A percentile compares a stretch with the other conserved stretches of the same genome.
Conservation (phyloP, 2,888 invertebrate genomes). For the Drosophila subquinaria region DNA sequence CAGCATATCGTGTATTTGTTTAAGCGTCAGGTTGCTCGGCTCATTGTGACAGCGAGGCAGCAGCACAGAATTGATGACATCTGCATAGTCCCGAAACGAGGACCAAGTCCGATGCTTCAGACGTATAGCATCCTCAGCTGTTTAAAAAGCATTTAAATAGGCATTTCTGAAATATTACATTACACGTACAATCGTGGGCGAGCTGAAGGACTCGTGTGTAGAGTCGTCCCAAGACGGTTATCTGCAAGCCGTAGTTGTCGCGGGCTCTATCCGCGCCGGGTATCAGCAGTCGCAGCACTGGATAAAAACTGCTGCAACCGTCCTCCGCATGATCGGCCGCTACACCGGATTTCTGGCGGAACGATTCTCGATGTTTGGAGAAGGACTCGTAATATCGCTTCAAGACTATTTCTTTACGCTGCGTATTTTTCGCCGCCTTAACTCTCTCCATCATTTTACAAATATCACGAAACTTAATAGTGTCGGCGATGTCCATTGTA, state of each 20-base stretch:
- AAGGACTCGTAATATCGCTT: conserved; percentile 82
- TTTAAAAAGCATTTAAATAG: background rate
- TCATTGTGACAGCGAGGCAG: conserved; percentile 86
- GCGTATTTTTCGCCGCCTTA: conserved; percentile 58
- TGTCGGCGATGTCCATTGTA: conserved; percentile 75
- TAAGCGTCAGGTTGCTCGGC: conserved; percentile 87
- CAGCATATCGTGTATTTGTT: conserved; percentile 90
- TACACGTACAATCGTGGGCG: conserved; percentile 87
- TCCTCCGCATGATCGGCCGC: conserved; percentile 32
- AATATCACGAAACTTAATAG: conserved; percentile 81
- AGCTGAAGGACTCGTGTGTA: conserved; percentile 92
- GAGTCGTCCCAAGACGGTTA: conserved; percentile 89
- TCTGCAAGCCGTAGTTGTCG: conserved; percentile 93
- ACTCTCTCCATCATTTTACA: conserved; percentile 82
- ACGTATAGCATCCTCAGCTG: conserved; percentile 85
- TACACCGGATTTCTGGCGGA: conserved; percentile 55
- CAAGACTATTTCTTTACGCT: conserved; percentile 75
- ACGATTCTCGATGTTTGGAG: conserved; percentile 74
- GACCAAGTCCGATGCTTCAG: conserved; percentile 70
- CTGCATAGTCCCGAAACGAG: conserved; percentile 90
- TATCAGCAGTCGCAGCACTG: conserved; percentile 91
- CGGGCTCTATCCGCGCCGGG: conserved; percentile 93
- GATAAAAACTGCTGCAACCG: conserved; percentile 88
- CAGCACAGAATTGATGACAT: conserved; percentile 91
- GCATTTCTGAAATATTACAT: background rate